These are phyloP conservation scores for Chinchilla lanigera DNA, from an alignment of 2,113 vertebrate species.

Conservation along the genomic window DNA sequence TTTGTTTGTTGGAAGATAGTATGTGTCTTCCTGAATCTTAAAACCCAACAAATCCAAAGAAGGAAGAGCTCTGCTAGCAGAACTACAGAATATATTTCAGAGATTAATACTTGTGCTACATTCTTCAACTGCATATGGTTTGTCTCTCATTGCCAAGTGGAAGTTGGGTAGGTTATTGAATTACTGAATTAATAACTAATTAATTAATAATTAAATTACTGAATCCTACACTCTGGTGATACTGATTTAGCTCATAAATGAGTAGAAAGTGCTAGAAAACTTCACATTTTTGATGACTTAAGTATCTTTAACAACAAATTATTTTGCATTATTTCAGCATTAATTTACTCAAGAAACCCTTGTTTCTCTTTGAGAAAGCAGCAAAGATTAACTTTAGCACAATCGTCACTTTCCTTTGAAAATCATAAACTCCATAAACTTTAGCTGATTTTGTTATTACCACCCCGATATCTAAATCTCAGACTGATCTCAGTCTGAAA, in stretches of 20 bases:
- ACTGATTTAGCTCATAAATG: not conserved
- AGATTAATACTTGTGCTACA: not conserved
- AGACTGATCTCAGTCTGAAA: not conserved
- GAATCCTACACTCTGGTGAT: not conserved
- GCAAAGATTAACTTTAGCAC: slow-evolving; percentile 20
- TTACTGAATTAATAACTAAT: no score
- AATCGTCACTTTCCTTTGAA: not conserved
- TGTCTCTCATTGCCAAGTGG: not conserved
- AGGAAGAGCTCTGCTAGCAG: not conserved
- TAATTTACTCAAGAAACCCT: not conserved
- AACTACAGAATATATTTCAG: not conserved
- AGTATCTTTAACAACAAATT: not conserved
- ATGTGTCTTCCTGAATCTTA: not conserved
- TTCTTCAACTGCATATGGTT: not conserved
- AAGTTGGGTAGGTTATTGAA: not conserved
- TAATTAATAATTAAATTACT: no score
- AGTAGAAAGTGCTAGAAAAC: not conserved
- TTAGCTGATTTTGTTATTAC: not conserved
- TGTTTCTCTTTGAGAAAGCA: not conserved
- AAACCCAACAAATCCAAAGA: slow-evolving; percentile 5
- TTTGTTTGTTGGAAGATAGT: not conserved
- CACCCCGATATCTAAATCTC: not conserved
- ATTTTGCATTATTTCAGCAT: not conserved
- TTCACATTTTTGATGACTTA: not conserved
- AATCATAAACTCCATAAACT: not conserved